Evolutionary conservation across 2,888 invertebrate species (phyloP).

Genomic region (Isotomurus palustris): DNA sequence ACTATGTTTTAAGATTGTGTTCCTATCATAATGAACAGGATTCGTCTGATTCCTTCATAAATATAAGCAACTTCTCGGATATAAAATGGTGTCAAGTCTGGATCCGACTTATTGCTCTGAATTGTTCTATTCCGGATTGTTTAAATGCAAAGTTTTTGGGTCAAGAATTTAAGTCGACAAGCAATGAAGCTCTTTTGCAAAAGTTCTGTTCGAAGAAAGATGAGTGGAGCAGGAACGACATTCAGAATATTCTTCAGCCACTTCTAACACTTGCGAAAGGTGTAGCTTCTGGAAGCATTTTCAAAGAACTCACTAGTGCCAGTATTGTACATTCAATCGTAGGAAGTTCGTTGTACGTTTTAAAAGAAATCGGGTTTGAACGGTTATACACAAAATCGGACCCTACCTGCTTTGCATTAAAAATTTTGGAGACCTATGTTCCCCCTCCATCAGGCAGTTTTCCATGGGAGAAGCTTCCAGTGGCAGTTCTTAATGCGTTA

Average conservation of each 20-base stretch:
- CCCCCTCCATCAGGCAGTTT: slow-evolving; percentile 1
- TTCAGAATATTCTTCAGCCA: slow-evolving; percentile 23
- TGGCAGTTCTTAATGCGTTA: slow-evolving; percentile 3
- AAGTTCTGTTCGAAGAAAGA: slow-evolving; percentile 18
- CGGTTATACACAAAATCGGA: slow-evolving; percentile 17
- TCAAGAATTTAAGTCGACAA: slow-evolving; percentile 13
- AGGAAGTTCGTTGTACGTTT: not conserved
- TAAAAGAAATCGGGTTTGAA: slow-evolving; percentile 13
- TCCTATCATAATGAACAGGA: too few species aligned
- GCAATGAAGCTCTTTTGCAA: slow-evolving; percentile 15
- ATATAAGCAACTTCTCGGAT: slow-evolving; percentile 6
- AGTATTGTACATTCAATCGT: slow-evolving; percentile 13
- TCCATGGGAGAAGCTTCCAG: slow-evolving; percentile 19
- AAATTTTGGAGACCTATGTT: slow-evolving; percentile 7
- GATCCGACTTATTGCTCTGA: slow-evolving; percentile 30
- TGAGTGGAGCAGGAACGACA: slow-evolving; percentile 13
- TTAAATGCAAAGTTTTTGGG: slow-evolving; percentile 15
- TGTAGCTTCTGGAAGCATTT: not conserved
- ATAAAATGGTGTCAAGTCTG: slow-evolving; percentile 32
- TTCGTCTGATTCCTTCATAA: not conserved
- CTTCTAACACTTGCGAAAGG: slow-evolving; percentile 10
- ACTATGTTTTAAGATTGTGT: slow-evolving; percentile 26
- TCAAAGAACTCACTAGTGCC: slow-evolving; percentile 2
- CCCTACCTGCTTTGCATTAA: slow-evolving; percentile 4
- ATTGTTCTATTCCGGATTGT: slow-evolving; percentile 15